phyloP scores from a whole-genome alignment of 2,797 vertebrate genomes.

The Tragopan temminckii region DNA sequence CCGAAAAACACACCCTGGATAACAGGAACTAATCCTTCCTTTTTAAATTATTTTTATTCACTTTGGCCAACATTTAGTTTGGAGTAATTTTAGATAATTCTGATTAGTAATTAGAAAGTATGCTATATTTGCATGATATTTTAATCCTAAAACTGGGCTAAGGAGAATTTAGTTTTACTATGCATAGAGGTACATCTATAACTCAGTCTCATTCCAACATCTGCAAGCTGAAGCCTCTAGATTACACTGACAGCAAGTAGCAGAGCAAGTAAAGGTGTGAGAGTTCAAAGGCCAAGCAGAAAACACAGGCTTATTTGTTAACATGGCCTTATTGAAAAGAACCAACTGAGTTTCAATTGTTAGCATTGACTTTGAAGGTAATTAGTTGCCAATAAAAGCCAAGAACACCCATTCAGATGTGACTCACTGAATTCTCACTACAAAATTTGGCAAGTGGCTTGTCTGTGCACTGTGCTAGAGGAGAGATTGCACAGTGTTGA shows the following conservation, averaged over 20 bases:
- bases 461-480: background rate
- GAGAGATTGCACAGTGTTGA: background rate
- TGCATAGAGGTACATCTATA: background rate
- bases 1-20: background rate
- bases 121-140: background rate
- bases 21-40: accelerated
- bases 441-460: background rate
- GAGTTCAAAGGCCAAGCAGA: background rate
- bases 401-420: background rate
- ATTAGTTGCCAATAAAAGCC: background rate
- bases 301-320: background rate
- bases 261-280: background rate
- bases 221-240: background rate
- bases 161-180: background rate
- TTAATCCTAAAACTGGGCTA: background rate
- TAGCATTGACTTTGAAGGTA: background rate
- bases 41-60: background rate
- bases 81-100: background rate
- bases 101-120: background rate
- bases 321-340: background rate
- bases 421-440: background rate
- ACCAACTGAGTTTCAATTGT: background rate
- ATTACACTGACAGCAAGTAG: background rate
- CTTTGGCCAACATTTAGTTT: background rate
- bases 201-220: background rate